Percentiles rank a stretch among this genome's conserved stretches.
Conservation (phyloP, 2,888 invertebrate genomes). For the Gortyna flavago region DNA sequence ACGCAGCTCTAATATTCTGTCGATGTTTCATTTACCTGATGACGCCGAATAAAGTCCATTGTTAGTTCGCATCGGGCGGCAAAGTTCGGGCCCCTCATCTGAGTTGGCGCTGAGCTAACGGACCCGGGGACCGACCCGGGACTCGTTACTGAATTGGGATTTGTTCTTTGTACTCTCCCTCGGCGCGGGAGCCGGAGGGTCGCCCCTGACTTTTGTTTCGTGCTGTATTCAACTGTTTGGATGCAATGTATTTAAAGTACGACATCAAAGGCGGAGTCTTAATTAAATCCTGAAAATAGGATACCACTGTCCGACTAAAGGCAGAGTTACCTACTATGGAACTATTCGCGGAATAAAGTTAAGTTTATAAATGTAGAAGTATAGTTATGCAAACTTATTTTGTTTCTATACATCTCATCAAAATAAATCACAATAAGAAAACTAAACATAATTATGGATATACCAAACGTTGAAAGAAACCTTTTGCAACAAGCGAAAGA, state of each 20-base stretch:
- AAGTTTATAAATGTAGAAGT: background rate
- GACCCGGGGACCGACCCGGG: slow-evolving; percentile 71
- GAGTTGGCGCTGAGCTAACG: slow-evolving; percentile 80
- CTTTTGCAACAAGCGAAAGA: slow-evolving; percentile 84
- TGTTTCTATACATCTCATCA: background rate
- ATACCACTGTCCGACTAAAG: slow-evolving; percentile 8
- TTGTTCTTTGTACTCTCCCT: slow-evolving; percentile 84
- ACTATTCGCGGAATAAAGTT: background rate
- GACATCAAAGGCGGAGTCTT: slow-evolving; percentile 42
- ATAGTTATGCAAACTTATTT: background rate
- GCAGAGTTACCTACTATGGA: background rate
- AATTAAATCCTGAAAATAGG: slow-evolving; percentile 56
- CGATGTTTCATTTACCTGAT: slow-evolving; percentile 65
- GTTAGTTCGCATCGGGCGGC: slow-evolving; percentile 62
- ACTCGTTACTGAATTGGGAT: slow-evolving; percentile 81
- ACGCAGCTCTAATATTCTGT: slow-evolving; percentile 49
- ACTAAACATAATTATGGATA: slow-evolving; percentile 78
- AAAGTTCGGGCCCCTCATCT: slow-evolving; percentile 80
- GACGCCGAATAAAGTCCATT: slow-evolving; percentile 69
- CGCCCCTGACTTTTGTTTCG: slow-evolving; percentile 81
- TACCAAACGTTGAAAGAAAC: slow-evolving; percentile 82
- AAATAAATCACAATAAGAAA: slow-evolving; percentile 73
- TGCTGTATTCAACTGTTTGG: slow-evolving; percentile 71
- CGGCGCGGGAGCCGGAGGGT: slow-evolving; percentile 78
- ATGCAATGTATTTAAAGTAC: slow-evolving; percentile 56